Base-by-base conservation (phyloP, 2,113 vertebrate species). In the Catharus minimus region DNA sequence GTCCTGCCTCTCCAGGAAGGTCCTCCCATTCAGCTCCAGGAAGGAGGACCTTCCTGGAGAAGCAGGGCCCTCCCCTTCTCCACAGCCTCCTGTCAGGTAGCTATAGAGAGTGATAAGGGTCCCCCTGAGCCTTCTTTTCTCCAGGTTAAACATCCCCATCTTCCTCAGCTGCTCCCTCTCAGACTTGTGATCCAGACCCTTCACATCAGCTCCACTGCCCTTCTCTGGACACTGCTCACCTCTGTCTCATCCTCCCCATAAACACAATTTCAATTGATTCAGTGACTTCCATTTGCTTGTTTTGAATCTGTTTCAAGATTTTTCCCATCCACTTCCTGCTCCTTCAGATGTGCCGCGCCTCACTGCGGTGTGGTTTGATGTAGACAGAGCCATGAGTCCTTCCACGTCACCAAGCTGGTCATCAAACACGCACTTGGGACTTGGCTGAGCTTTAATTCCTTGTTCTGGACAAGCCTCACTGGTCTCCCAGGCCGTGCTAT, bases 301-400 rank as follows among this genome's bases (percentile, higher is more conserved):
- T 91, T 56, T 65, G 61, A 84, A 78, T 26, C 55, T 24, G 16
- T 30, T 67, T 88, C 88, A 83, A 90, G 41, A 30, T 50, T 68
- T 47, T 76, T 14, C 33, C 16, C 32, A 27, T 14, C 14, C 5
- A 2, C 32, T 94, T 72, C 77, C 66, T 53, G n/a, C 56, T 86
- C 65, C 65, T 44, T 76, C 3, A 5, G 58, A 58, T 8, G 33
- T n/a, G 68, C 47, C 46, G 32, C 0, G 0, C 57, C 61, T 55
- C 62, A 8, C 3, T 24, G 24, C 0, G 0, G 68, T 19, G 13
- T 1, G 16, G 44, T 27, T 65, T 11, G 26, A n/a, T 13, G 13
- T 19, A 32, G 43, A 38, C 15, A 30, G 13, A 88, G 52, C n/a
- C 36, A 27, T 50, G 50, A 36, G 46, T 56, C 72, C 75, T 75